Evolutionary conservation across 37 sponge, comb jelly and placozoan genomes (phyloP), one percentile per base, ranked within the genome.

Genomic region (Chondrilla cf. caribensis): DNA sequence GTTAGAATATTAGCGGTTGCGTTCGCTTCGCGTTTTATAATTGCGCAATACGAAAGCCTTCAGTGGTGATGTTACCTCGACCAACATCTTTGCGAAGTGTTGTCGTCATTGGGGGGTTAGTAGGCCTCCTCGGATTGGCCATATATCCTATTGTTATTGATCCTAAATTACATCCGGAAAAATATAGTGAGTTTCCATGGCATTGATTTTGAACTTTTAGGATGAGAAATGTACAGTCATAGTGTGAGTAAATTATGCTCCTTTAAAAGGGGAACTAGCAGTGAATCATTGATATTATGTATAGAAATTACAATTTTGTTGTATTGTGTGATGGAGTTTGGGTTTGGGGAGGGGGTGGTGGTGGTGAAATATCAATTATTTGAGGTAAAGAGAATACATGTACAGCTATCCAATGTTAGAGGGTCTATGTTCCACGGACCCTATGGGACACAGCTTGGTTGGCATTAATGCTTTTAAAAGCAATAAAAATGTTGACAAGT

Each of bases 141-240:
- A 8, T 84, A 31, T 87, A 81, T 19, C 91, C 93, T 0, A 81
- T 82, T n/a, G 28, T 79, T 39, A 25, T 93, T 35, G 31, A 87
- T 38, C 93, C 93, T 0, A 89, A 82, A 31, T 22, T 89, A 17
- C 79, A 89, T 47, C 90, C 88, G 15, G 87, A 89, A 54, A 21
- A 83, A 17, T 93, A 89, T 79, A 44, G 93, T 92, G 35, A 88
- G 84, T 71, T 18, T 14, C n/a, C n/a, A n/a, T n/a, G n/a, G n/a
- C n/a, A 54, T 42, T 68, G 17, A 51, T 28, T 2, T 66, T 39
- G 38, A 24, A 26, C 71, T 37, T 19, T 6, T 67, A 15, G 22
- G 44, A 38, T 80, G 5, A 58, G 22, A 33, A 38, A 39, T 25
- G 60, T 47, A 6, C 26, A 18, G 31, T 58, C 22, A 3, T 3